phyloP scores from a whole-genome alignment of 2,113 vertebrate genomes.

The Ciconia maguari region DNA sequence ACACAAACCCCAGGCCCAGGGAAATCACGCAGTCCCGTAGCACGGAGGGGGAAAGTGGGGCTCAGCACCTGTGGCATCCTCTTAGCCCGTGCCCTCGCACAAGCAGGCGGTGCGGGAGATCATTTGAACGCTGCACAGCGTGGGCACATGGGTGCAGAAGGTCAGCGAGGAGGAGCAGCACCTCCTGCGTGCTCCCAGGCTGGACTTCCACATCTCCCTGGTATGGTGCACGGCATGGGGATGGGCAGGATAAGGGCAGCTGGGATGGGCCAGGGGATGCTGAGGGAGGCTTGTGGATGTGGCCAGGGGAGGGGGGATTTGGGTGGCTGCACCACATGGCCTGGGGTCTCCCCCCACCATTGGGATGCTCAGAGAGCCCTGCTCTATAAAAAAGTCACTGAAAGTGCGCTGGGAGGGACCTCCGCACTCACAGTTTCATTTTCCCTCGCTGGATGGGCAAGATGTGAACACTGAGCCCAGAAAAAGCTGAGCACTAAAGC shows the following conservation, averaged over 20 bases:
- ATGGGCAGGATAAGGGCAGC: background rate
- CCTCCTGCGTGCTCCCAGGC: background rate
- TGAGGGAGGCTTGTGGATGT: background rate
- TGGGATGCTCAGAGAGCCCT: background rate
- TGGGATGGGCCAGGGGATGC: background rate
- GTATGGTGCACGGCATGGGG: background rate
- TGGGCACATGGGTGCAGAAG: rapidly evolving
- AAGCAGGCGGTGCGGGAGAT: background rate
- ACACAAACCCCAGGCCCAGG: background rate
- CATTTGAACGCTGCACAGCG: rapidly evolving
- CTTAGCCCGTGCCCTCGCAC: background rate
- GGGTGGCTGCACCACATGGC: background rate
- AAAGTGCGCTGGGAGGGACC: background rate
- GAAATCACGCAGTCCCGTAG: rapidly evolving
- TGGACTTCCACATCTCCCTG: background rate
- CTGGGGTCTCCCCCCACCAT: too few relatives aligned
- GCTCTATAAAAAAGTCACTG: background rate
- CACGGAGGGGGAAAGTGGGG: rapidly evolving
- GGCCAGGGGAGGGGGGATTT: background rate
- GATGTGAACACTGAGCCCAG: background rate
- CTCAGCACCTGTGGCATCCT: background rate
- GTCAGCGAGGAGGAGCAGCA: background rate
- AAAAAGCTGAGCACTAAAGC: background rate
- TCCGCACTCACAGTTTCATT: background rate
- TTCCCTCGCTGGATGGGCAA: background rate